These are phyloP conservation scores for Brevimyrus niger DNA, from an alignment of 2,113 vertebrate genomes.

Conservation along the genomic window DNA sequence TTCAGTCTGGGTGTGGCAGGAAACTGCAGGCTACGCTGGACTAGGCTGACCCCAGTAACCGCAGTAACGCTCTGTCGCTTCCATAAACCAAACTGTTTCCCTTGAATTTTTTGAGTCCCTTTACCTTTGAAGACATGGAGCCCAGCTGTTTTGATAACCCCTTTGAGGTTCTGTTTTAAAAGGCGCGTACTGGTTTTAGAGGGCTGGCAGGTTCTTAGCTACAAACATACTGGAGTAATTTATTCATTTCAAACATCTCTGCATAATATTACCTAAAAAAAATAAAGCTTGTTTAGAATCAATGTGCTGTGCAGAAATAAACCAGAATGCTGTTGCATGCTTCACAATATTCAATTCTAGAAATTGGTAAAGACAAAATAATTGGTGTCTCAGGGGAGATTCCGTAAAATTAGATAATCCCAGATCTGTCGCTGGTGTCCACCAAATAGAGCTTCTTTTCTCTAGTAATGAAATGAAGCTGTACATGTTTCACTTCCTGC, in stretches of 20 bases:
- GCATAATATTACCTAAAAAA: background rate
- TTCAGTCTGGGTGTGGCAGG: background rate
- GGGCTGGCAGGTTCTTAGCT: background rate
- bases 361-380: background rate
- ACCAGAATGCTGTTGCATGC: background rate
- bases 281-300: background rate
- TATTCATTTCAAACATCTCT: background rate
- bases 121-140: background rate
- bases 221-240: background rate
- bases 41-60: background rate
- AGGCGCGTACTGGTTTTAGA: background rate
- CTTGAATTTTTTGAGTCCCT: background rate
- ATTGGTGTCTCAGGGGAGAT: background rate
- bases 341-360: background rate
- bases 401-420: background rate
- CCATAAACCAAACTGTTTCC: background rate
- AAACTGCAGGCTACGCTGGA: background rate
- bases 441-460: background rate
- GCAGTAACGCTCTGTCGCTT: background rate
- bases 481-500: background rate
- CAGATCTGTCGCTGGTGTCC: background rate
- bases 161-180: background rate
- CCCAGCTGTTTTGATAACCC: background rate
- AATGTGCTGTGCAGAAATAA: background rate
- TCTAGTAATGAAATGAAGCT: background rate